Base-by-base conservation (phyloP, 2,888 invertebrate species). In the Cecidostiba fungosa region DNA sequence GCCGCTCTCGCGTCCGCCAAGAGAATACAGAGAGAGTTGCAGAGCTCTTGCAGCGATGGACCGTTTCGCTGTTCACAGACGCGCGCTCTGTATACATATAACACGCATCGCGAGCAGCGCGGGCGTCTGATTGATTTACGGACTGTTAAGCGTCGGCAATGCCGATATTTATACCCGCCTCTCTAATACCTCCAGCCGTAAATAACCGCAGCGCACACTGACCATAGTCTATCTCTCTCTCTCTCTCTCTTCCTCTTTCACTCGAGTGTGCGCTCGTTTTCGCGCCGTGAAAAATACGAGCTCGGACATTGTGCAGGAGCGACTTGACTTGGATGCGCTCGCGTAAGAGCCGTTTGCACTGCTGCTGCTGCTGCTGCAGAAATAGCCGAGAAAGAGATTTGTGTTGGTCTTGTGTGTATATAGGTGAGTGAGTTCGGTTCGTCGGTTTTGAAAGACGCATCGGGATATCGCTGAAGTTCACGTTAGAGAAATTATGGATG, bases 61-160 rank as follows among this genome's bases (percentile, higher is more conserved):
- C 16, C 19, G 50, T 50, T 19, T 50, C 19, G 50, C 50, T 19
- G 54, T 59, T 8, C 54, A n/a, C 19, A 54, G n/a, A 6, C 54
- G 54, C 77, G 50, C 16, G 50, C 32, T 66, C 43, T 72, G 12
- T 10, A 43, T 1, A 43, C 43, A 43, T 12, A 43, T 81, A 50
- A 88, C 87, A 86, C 88, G 88, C 87, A 88, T 86, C 86, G 86
- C 87, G 87, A 87, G 89, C 88, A 59, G 89, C 90, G 90, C 87
- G 89, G 92, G 91, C 92, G 91, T 92, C 90, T 92, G 92, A 93
- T 93, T 93, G 93, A 93, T 93, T 93, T 93, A 93, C 92, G 91
- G 92, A 93, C 93, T 93, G 93, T 93, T 93, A 92, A 93, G 93
- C 92, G 93, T 91, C 91, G 92, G 92, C 92, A 91, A 92, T 92